Evolutionary conservation across 1,140 invertebrate species (phyloP), one percentile per base, ranked within the genome.

Genomic region (Philaenus spumarius): DNA sequence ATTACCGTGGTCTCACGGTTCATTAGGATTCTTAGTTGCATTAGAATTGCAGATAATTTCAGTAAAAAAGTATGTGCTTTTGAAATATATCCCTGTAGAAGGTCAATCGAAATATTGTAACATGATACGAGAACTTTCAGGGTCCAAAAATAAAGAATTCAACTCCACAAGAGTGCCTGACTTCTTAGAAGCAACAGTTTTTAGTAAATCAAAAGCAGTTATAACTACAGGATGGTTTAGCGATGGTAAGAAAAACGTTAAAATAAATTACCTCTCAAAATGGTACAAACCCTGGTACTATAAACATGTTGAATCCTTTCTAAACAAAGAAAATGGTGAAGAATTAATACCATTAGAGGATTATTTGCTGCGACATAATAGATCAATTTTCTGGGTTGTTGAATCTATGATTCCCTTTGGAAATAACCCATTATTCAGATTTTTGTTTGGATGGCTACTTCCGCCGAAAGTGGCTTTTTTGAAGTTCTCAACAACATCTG

Each of bases 251-350:
- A 22, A 43, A 19, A 5, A 60, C 24, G 45, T 68, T 6, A 48
- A 75, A 66, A 68, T 80, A 15, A 81, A 81, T 62, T 62, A 73
- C 40, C 60, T 80, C 9, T 68, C 75, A 9, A 64, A 61, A 17
- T 81, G 78, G 52, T 79, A 78, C 65, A 81, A 81, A 63, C 79
- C 79, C 5, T 80, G 82, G 82, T 85, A 84, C 67, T 85, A 80
- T 68, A 82, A 81, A 61, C 80, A 85, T 66, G 78, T 79, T 0
- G 77, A 83, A 64, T 66, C 62, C 1, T 80, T 79, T 57, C 59
- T 78, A 26, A 62, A 63, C n/a, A 72, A 65, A 62, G 75, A 72
- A 5, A 63, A 70, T 58, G 68, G 68, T 26, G 73, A 77, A 43
- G 79, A 81, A 66, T 76, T 77, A 47, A 76, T 81, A 55, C 79